A percentile compares a stretch with the other conserved stretches of the same genome.
Conservation (phyloP, 2,888 invertebrate species). For the Neoaliturus tenellus region DNA sequence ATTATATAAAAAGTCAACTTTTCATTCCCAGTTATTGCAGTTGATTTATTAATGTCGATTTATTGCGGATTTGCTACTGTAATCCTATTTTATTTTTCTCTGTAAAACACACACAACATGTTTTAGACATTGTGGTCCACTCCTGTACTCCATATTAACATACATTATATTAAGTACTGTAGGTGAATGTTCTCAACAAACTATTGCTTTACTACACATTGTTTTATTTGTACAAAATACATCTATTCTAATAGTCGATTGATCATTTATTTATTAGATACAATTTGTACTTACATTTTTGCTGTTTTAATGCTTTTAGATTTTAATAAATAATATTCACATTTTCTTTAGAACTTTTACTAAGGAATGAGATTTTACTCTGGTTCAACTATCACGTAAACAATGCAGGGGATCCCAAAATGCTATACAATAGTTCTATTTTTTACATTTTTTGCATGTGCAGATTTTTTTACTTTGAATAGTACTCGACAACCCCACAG, state of each 20-base stretch:
- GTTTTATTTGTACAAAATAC: not conserved
- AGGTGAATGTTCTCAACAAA: slow-evolving; percentile 30
- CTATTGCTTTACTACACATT: slow-evolving; percentile 30
- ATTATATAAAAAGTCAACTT: too few relatives aligned
- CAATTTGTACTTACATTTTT: slow-evolving; percentile 46
- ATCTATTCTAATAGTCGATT: slow-evolving; percentile 37
- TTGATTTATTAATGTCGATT: too few relatives aligned
- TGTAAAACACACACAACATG: slow-evolving; percentile 1
- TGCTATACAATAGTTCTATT: not conserved
- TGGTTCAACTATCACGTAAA: slow-evolving; percentile 2
- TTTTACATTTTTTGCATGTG: not conserved
- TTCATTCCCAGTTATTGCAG: too few relatives aligned
- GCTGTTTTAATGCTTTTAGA: slow-evolving; percentile 50
- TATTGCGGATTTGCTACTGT: not conserved
- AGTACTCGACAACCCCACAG: too few relatives aligned
- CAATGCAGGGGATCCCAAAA: slow-evolving; percentile 50
- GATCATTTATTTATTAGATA: slow-evolving; percentile 17
- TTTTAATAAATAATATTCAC: slow-evolving; percentile 43
- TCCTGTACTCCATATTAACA: slow-evolving; percentile 13
- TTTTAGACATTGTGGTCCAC: slow-evolving; percentile 20
- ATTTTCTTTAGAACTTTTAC: slow-evolving; percentile 41
- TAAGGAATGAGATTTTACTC: slow-evolving; percentile 25
- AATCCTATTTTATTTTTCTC: not conserved
- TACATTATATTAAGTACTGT: slow-evolving; percentile 33
- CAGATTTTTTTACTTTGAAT: not conserved